A percentile compares a stretch with the other conserved stretches of the same genome.
Conservation (phyloP, 2,797 vertebrate genomes). For the Oreonectes daqikongensis region DNA sequence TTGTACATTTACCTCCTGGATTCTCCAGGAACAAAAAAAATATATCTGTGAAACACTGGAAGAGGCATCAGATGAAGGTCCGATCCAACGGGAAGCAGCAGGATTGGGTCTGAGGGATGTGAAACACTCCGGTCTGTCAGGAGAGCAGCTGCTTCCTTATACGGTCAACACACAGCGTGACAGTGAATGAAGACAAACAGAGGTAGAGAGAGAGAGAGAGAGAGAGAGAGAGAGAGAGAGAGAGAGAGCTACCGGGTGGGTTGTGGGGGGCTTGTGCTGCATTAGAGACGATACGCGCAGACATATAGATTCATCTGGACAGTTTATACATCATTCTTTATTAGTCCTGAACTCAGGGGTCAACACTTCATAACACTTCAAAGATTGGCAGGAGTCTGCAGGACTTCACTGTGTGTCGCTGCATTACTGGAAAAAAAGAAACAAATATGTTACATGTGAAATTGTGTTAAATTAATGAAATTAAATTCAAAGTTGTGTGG, state of each 20-base stretch:
- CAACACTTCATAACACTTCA: conserved; percentile 15
- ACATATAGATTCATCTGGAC: neutral
- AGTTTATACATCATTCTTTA: conserved; percentile 22
- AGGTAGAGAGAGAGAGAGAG: neutral
- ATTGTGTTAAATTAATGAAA: too few relatives aligned
- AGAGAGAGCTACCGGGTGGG: neutral
- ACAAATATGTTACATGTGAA: neutral
- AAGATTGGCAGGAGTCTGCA: neutral
- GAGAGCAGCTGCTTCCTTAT: conserved; percentile 21
- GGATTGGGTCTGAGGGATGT: neutral
- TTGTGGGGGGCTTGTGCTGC: neutral
- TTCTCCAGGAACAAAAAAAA: neutral
- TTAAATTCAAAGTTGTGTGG: too few relatives aligned
- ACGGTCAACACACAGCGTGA: conserved; percentile 12
- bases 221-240: neutral
- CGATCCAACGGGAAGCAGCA: neutral
- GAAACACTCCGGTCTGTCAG: neutral
- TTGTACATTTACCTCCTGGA: neutral
- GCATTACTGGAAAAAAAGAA: neutral
- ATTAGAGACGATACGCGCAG: neutral
- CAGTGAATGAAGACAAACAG: neutral
- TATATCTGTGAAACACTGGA: neutral
- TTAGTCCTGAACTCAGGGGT: conserved; percentile 33
- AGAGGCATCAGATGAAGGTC: neutral
- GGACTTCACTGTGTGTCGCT: neutral